phyloP scores from a whole-genome alignment of 2,797 vertebrate genomes.

The Gouania willdenowi region DNA sequence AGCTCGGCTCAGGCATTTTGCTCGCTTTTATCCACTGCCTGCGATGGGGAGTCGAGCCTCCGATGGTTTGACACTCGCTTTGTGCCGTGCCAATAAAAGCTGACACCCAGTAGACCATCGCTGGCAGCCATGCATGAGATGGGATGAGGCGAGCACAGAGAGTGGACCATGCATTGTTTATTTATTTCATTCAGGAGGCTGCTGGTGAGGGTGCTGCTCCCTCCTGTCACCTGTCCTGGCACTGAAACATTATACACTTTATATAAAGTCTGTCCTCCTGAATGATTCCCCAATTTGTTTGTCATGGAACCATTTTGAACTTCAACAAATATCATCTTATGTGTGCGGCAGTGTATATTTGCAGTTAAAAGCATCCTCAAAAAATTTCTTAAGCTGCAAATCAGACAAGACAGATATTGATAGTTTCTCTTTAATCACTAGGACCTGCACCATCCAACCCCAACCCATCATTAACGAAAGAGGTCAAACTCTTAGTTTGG shows the following conservation, averaged over 20 bases:
- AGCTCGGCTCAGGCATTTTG: conserved; percentile 72
- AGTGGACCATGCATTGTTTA: conserved; percentile 80
- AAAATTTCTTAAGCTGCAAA: no score
- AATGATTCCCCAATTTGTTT: no score
- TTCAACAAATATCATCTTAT: no score
- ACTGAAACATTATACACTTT: conserved; percentile 48
- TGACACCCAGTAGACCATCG: conserved; percentile 80
- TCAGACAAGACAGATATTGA: no score
- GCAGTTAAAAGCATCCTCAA: no score
- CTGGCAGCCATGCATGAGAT: conserved; percentile 85
- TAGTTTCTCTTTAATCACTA: no score
- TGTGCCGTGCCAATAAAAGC: conserved; percentile 82
- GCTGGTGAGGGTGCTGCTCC: conserved; percentile 14
- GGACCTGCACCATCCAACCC: no score
- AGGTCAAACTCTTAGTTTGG: no score
- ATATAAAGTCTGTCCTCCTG: conserved; percentile 25
- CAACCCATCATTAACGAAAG: no score
- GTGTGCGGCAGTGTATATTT: no score
- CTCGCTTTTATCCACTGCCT: conserved; percentile 80
- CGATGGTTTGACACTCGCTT: conserved; percentile 75
- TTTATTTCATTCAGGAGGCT: conserved; percentile 76
- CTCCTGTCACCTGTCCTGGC: conserved; percentile 69
- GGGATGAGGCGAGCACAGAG: conserved; percentile 76
- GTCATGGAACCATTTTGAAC: no score
- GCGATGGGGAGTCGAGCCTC: conserved; percentile 68